Evolutionary conservation across 2,888 invertebrate species (phyloP).

Genomic region (Amiota minor): DNA sequence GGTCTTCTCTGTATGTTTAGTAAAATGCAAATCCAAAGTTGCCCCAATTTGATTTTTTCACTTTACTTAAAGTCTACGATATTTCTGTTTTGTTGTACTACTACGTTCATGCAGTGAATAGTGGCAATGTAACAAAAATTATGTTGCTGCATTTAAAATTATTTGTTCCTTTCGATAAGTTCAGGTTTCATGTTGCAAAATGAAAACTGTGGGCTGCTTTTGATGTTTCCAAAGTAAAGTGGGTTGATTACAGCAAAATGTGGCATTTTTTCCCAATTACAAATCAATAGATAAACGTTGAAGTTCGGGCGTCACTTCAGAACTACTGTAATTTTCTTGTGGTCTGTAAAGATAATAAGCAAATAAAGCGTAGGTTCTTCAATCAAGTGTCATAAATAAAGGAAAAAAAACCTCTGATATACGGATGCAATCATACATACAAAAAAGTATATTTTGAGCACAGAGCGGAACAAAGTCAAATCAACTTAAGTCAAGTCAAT

Average conservation of each 20-base stretch:
- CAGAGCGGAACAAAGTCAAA: neutral
- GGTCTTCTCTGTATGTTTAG: neutral
- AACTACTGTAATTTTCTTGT: constrained; percentile 7
- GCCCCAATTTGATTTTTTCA: constrained; percentile 1
- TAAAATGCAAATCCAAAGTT: neutral
- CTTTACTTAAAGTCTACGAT: neutral
- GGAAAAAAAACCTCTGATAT: neutral
- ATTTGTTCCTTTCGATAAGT: neutral
- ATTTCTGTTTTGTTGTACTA: neutral
- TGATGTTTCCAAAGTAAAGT: neutral
- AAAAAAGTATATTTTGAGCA: neutral
- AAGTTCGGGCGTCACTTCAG: neutral
- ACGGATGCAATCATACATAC: neutral
- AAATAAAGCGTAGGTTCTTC: neutral
- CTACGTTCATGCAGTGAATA: neutral
- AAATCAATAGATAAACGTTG: neutral
- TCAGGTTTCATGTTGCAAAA: too few relatives aligned
- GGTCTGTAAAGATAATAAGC: neutral
- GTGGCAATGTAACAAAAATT: neutral
- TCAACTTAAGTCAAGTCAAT: too few relatives aligned
- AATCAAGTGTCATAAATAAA: neutral
- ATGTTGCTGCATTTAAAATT: constrained; percentile 23
- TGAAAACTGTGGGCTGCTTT: constrained; percentile 18
- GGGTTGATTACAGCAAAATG: constrained; percentile 19
- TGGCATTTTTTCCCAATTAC: neutral